Conservation (phyloP, 2,113 vertebrate genomes). For the Micronycteris hirsuta region DNA sequence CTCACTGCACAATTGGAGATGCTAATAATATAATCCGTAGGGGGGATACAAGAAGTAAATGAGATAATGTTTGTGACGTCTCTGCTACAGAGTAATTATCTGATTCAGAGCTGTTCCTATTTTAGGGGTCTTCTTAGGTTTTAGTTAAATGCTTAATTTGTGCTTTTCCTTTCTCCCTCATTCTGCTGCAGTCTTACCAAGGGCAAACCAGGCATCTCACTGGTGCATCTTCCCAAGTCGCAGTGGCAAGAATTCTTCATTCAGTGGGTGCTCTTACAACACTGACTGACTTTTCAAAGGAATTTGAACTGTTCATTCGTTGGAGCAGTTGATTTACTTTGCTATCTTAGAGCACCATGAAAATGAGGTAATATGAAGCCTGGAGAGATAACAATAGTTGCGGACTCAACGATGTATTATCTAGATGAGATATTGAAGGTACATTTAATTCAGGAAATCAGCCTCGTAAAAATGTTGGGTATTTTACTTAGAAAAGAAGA, state of each 20-base stretch:
- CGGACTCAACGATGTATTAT: constrained; percentile 28
- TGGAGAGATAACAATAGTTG: not conserved
- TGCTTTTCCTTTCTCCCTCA: not conserved
- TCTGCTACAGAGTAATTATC: not conserved
- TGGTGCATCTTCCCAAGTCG: not conserved
- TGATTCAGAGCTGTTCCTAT: not conserved
- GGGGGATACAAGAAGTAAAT: not conserved
- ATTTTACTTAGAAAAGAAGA: not conserved
- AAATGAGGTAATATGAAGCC: constrained; percentile 33
- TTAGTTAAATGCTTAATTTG: not conserved
- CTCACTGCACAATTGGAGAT: not conserved
- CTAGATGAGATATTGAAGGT: constrained; percentile 10
- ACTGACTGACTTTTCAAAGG: not conserved
- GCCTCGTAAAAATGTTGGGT: not conserved
- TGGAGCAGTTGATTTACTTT: constrained; percentile 43
- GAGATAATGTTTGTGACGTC: not conserved
- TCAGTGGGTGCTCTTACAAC: not conserved
- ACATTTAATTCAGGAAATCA: constrained; percentile 14
- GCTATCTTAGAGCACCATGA: not conserved
- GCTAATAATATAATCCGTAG: not conserved
- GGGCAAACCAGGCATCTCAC: not conserved
- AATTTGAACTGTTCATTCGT: constrained; percentile 22
- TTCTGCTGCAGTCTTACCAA: not conserved
- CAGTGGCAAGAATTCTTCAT: not conserved
- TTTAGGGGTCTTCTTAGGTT: not conserved